A percentile compares a stretch with the other conserved stretches of the same genome.
Evolutionary conservation across 1,140 invertebrate genomes (phyloP).

Genomic region (Diplogasteroides magnus): DNA sequence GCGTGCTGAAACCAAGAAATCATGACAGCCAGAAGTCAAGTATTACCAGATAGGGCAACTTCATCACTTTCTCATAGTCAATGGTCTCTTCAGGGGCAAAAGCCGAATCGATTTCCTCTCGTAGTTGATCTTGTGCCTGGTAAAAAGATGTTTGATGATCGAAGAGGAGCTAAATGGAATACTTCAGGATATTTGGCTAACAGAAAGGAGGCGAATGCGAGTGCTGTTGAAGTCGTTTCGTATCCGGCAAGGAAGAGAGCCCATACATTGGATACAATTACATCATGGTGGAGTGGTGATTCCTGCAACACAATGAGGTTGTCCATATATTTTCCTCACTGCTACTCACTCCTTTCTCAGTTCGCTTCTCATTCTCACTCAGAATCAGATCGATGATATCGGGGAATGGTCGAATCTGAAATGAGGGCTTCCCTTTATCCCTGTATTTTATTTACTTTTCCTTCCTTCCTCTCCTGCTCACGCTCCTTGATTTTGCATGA

Average conservation of each 20-base stretch:
- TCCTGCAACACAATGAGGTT: background rate
- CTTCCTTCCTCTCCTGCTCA: background rate
- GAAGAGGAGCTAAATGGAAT: constrained; percentile 53
- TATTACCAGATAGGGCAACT: background rate
- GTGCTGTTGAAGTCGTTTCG: constrained; percentile 56
- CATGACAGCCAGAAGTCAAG: constrained; percentile 20
- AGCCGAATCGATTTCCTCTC: constrained; percentile 25
- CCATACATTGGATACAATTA: background rate
- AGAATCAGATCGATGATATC: background rate
- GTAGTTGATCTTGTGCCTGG: background rate
- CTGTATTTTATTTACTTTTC: background rate
- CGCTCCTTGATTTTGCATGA: background rate
- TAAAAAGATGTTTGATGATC: constrained; percentile 27
- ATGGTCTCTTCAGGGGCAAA: constrained; percentile 3
- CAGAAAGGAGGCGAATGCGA: constrained; percentile 52
- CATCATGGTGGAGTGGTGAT: background rate
- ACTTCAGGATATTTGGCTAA: constrained; percentile 56
- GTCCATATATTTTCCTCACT: background rate
- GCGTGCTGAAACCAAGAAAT: constrained; percentile 53
- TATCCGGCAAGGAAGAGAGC: constrained; percentile 57
- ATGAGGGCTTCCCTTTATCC: background rate
- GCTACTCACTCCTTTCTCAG: background rate
- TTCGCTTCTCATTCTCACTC: background rate
- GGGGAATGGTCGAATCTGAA: background rate
- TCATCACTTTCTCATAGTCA: constrained; percentile 7